Evolutionary conservation across 2,797 vertebrate genomes (phyloP).

Genomic region (Acanthurus leucopareius): DNA sequence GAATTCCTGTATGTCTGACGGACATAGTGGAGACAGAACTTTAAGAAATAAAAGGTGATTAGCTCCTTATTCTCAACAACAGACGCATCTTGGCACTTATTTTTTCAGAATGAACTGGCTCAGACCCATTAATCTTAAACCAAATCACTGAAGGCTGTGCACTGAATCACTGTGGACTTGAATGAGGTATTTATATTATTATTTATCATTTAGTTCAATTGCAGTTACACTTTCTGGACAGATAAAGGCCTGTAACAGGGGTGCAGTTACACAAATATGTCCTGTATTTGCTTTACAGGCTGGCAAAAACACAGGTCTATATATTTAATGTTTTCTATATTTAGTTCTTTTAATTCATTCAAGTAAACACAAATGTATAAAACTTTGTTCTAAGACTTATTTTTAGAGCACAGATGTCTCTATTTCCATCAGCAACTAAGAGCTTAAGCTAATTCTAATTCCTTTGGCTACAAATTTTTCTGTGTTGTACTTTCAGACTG

Average conservation of each 20-base stretch:
- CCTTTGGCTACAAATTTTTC: neutral
- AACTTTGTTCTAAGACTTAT: neutral
- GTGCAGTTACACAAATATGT: too few relatives aligned
- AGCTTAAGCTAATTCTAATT: neutral
- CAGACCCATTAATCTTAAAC: neutral
- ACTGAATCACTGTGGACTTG: too few relatives aligned
- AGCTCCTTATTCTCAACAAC: neutral
- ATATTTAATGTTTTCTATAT: neutral
- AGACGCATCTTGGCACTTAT: neutral
- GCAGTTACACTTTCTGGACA: neutral
- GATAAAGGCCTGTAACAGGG: neutral
- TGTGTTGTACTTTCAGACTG: neutral
- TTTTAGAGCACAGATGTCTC: neutral
- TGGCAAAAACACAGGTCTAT: neutral
- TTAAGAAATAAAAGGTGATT: neutral
- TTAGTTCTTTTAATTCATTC: neutral
- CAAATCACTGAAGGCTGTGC: neutral
- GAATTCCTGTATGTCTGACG: slow-evolving; percentile 1
- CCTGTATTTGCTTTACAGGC: neutral
- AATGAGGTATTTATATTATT: too few relatives aligned
- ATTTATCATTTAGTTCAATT: neutral
- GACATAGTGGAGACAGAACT: neutral
- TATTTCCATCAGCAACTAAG: neutral
- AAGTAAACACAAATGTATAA: neutral
- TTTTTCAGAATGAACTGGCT: neutral